Evolutionary conservation across 2,888 invertebrate species (phyloP), one percentile per base, ranked within the genome.

Genomic region (Cylloceria caligata): DNA sequence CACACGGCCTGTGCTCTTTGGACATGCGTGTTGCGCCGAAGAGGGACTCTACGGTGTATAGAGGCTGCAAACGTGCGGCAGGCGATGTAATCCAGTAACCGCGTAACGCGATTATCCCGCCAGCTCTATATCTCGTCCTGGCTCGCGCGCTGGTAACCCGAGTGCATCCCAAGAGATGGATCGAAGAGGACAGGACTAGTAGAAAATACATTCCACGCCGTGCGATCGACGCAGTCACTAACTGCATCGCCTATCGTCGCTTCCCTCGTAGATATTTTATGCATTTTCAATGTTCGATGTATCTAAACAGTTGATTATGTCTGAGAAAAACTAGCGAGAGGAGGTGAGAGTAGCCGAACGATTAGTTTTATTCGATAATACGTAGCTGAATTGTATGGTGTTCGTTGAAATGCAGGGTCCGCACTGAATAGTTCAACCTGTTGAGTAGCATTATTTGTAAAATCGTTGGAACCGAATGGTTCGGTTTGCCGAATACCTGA

Each of bases 81-180:
- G 88, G 88, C 87, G 89, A 86, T 90, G 89, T 91, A 91, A 91
- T 91, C 89, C 90, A 91, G 90, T 91, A 91, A 91, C 88, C 90
- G 84, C 88, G 88, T 90, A 91, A 91, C 89, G 81, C 86, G 91
- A 91, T 91, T 91, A 91, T 88, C 88, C 89, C 87, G 87, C 71
- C 52, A 76, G 39, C 81, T 84, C 78, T 75, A 67, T 81, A 74
- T 69, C 81, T 72, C 85, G 57, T 65, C 65, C 69, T 71, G 42
- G 74, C 69, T 77, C 82, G 83, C 86, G 82, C 75, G 84, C 72
- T 74, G 85, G 85, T 85, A 88, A 87, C 86, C 86, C 85, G 84
- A 85, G 83, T 36, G 34, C 82, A 87, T 88, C 87, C 87, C 88
- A 86, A 49, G 84, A 84, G 84, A 85, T 83, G 81, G 80, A 68